phyloP scores from a whole-genome alignment of 2,113 vertebrate species.

The Tychaedon coryphoeus region DNA sequence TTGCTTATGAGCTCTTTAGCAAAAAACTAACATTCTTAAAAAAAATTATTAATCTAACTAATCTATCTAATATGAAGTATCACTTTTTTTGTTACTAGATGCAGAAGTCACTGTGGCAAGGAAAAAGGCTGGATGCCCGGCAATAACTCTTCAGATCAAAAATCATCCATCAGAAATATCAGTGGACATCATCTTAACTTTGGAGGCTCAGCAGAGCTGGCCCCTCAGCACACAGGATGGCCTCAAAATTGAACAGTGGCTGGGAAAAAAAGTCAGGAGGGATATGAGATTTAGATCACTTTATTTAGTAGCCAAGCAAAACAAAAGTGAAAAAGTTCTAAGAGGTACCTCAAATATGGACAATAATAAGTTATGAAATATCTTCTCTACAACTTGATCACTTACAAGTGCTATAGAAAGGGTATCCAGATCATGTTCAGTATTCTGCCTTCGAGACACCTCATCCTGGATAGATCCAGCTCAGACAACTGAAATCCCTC shows the following conservation, averaged over 20 bases:
- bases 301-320: constrained; percentile 84
- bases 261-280: constrained; percentile 73
- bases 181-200: constrained; percentile 82
- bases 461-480: not conserved
- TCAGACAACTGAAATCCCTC: not conserved
- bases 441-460: not conserved
- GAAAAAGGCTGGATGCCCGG: constrained; percentile 77
- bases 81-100: constrained; percentile 29
- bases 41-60: not conserved
- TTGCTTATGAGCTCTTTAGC: not conserved
- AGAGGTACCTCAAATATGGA: constrained; percentile 56
- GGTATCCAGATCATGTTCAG: not conserved
- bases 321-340: constrained; percentile 63
- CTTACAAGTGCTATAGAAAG: not conserved
- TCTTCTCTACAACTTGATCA: not conserved
- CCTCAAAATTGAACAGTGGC: constrained; percentile 76
- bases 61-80: not conserved
- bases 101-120: constrained; percentile 60
- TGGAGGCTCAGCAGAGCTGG: constrained; percentile 74
- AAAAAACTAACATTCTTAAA: not conserved
- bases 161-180: constrained; percentile 69
- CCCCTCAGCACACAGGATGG: constrained; percentile 66
- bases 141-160: constrained; percentile 78
- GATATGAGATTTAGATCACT: not conserved
- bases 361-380: not conserved